Conservation (phyloP, 2,888 invertebrate species). For the Drosophila lutescens region DNA sequence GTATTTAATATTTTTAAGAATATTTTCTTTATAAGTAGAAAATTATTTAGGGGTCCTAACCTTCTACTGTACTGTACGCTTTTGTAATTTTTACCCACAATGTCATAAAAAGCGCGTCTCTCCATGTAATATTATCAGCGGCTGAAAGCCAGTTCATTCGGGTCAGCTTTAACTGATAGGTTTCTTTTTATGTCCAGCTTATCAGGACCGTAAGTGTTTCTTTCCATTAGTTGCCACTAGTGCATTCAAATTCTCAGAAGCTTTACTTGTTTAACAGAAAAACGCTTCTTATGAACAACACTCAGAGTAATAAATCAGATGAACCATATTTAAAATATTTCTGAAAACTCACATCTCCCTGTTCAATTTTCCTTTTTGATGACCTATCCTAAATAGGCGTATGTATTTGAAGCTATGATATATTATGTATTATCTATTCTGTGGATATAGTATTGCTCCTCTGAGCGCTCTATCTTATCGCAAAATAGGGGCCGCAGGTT, state of each 20-base stretch:
- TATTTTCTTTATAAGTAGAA: too few relatives aligned
- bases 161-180: slow-evolving; percentile 12
- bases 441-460: background rate
- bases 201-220: slow-evolving; percentile 14
- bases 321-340: background rate
- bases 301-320: background rate
- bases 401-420: too few relatives aligned
- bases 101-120: background rate
- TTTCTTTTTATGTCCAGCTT: slow-evolving; percentile 17
- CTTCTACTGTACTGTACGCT: background rate
- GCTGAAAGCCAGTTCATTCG: slow-evolving; percentile 19
- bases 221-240: slow-evolving; percentile 7
- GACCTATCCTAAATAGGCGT: too few relatives aligned
- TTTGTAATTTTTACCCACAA: background rate
- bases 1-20: background rate
- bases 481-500: background rate
- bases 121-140: slow-evolving; percentile 3
- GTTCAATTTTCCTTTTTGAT: too few relatives aligned
- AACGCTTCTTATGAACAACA: background rate
- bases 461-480: slow-evolving; percentile 17
- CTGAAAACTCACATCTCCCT: too few relatives aligned
- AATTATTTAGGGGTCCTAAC: background rate
- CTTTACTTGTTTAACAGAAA: background rate
- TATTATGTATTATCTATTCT: background rate
- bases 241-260: background rate